These are phyloP conservation scores for Clarias gariepinus DNA, from an alignment of 2,113 vertebrate species.

Conservation along the genomic window DNA sequence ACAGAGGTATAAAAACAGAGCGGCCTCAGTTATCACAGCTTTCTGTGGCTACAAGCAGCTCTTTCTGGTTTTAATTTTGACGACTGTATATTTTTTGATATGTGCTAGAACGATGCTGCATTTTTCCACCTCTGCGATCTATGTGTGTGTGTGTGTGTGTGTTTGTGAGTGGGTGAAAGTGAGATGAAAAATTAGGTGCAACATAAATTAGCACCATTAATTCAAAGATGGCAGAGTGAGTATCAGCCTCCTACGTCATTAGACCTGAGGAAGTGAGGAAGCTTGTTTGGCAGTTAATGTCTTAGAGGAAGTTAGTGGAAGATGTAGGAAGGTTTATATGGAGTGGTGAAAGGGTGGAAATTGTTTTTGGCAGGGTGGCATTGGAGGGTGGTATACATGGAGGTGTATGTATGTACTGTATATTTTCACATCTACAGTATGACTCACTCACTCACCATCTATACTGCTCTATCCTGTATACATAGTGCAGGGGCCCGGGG, in stretches of 20 bases:
- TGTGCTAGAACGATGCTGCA: neutral
- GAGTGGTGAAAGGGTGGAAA: too few relatives aligned
- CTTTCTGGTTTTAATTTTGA: slow-evolving; percentile 6
- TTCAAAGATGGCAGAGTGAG: neutral
- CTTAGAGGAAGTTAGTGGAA: neutral
- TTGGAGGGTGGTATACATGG: too few relatives aligned
- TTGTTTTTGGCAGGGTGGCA: too few relatives aligned
- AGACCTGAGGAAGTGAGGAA: neutral
- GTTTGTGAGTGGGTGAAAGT: slow-evolving; percentile 13
- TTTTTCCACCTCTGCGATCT: slow-evolving; percentile 9
- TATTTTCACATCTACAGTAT: too few relatives aligned
- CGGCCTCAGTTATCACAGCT: slow-evolving; percentile 24
- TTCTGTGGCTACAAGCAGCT: neutral
- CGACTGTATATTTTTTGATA: neutral
- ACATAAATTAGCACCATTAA: slow-evolving; percentile 17
- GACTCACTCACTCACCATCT: too few relatives aligned
- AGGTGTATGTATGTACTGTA: too few relatives aligned
- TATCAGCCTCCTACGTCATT: slow-evolving; percentile 31
- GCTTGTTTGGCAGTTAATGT: neutral
- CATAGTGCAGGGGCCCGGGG: too few relatives aligned
- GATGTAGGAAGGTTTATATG: too few relatives aligned
- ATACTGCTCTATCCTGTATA: too few relatives aligned
- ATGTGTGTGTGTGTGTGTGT: slow-evolving; percentile 9
- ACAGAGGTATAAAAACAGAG: slow-evolving; percentile 27
- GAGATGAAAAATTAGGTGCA: neutral